Evolutionary conservation across 2,888 invertebrate genomes (phyloP), one percentile per base, ranked within the genome.

Genomic region (Byasa hedistus): DNA sequence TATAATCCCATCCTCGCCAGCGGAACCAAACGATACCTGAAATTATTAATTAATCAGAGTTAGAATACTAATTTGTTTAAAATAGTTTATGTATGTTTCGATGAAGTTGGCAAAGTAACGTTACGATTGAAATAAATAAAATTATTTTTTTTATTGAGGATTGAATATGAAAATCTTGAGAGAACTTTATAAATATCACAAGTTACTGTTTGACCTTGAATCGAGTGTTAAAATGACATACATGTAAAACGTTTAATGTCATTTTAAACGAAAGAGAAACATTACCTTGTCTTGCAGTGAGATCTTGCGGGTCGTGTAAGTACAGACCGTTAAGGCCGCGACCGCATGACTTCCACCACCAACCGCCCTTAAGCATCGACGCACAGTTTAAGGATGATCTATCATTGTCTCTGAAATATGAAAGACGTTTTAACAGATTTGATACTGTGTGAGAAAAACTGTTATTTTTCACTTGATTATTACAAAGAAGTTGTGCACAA

Each of bases 311-410:
- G 85, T 97, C 97, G 76, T 97, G 97, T 57, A 97, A 91, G 80
- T 98, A 97, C 44, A 97, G 93, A 19, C 97, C 97, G 80, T 98
- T 98, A 32, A 98, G 93, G 12, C 97, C 97, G 77, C 97, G 93
- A 27, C 97, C 97, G 80, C 97, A 98, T 0, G 97, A 97, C 81
- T 97, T 97, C 97, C 97, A 97, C 97, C 97, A 98, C 97, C 97
- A 98, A 7, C 97, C 97, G 61, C 97, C 97, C 87, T 97, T 97
- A 73, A 98, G 92, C 97, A 97, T 97, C 21, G 97, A 97, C 24
- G 97, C 97, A 81, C 97, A 97, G 84, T 98, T 98, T 75, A 97
- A 89, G 69, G 97, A 97, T 55, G 97, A 97, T 77, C 97, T 92
- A 85, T 98, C 97, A 82, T 98, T 97, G 81, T 97, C 97, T 82